Evolutionary conservation across 2,888 invertebrate genomes (phyloP).

Genomic region (Dastarcus helophoroides): DNA sequence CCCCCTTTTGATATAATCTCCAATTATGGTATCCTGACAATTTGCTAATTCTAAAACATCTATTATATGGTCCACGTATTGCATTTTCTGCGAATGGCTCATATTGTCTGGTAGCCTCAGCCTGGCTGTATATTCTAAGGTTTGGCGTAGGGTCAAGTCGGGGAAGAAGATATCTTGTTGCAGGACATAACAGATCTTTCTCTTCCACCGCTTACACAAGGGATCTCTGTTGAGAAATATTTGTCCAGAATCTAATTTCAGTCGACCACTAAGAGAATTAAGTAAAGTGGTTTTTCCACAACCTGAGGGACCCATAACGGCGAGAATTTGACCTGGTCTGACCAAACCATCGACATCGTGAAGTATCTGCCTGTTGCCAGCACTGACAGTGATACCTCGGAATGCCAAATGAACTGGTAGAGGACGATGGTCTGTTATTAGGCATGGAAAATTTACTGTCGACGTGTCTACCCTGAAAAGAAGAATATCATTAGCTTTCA

Average conservation of each 20-base stretch:
- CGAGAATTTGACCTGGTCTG: slow-evolving; percentile 64
- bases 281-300: slow-evolving; percentile 69
- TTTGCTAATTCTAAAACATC: slow-evolving; percentile 60
- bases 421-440: slow-evolving; percentile 41
- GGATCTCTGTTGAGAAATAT: slow-evolving; percentile 34
- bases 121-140: slow-evolving; percentile 51
- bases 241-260: slow-evolving; percentile 52
- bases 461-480: slow-evolving; percentile 44
- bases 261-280: slow-evolving; percentile 62
- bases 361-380: slow-evolving; percentile 46
- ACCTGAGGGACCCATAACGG: slow-evolving; percentile 74
- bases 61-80: slow-evolving; percentile 65
- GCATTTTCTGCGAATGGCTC: slow-evolving; percentile 59
- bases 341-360: slow-evolving; percentile 62
- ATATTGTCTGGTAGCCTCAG: slow-evolving; percentile 58
- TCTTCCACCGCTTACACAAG: slow-evolving; percentile 50
- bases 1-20: slow-evolving; percentile 62
- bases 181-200: slow-evolving; percentile 69
- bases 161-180: slow-evolving; percentile 76
- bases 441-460: slow-evolving; percentile 48
- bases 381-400: slow-evolving; percentile 47
- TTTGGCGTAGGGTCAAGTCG: slow-evolving; percentile 64
- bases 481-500: not conserved
- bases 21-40: slow-evolving; percentile 70
- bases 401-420: slow-evolving; percentile 55